These are phyloP conservation scores for Drosophila melanica DNA, from an alignment of 1,140 invertebrate genomes.

Conservation along the genomic window DNA sequence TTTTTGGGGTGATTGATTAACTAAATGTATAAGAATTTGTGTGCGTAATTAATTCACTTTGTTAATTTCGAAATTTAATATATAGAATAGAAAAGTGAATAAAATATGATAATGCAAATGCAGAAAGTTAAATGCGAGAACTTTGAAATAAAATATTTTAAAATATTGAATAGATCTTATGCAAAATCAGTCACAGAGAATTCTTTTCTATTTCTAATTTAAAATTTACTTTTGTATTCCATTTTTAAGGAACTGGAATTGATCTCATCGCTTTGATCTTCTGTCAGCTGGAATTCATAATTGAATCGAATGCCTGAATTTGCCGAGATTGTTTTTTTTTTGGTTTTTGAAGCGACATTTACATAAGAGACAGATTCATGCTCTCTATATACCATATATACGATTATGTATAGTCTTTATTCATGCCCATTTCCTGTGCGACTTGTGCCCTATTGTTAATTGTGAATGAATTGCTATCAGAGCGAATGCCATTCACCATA, in stretches of 20 bases:
- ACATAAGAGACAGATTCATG: not conserved
- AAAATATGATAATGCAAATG: no score
- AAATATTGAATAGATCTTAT: no score
- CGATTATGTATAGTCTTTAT: constrained; percentile 13
- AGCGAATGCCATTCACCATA: constrained; percentile 18
- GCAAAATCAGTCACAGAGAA: no score
- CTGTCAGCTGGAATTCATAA: constrained; percentile 12
- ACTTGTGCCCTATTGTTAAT: constrained; percentile 43
- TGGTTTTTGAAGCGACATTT: constrained; percentile 9
- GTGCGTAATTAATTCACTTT: not conserved
- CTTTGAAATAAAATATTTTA: no score
- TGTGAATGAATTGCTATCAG: constrained; percentile 33
- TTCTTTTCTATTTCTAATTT: not conserved
- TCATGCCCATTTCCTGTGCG: constrained; percentile 44
- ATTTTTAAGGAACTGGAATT: constrained; percentile 10
- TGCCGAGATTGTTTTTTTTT: constrained; percentile 9
- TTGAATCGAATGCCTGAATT: constrained; percentile 35
- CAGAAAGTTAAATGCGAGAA: no score
- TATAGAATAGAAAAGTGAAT: no score
- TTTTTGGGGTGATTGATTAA: not conserved
- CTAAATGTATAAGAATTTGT: not conserved
- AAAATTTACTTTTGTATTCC: not conserved
- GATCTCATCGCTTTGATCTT: constrained; percentile 33
- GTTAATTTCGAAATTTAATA: no score
- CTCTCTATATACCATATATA: not conserved